Evolutionary conservation across 2,113 vertebrate genomes (phyloP).

Genomic region (Amphilophus citrinellus): DNA sequence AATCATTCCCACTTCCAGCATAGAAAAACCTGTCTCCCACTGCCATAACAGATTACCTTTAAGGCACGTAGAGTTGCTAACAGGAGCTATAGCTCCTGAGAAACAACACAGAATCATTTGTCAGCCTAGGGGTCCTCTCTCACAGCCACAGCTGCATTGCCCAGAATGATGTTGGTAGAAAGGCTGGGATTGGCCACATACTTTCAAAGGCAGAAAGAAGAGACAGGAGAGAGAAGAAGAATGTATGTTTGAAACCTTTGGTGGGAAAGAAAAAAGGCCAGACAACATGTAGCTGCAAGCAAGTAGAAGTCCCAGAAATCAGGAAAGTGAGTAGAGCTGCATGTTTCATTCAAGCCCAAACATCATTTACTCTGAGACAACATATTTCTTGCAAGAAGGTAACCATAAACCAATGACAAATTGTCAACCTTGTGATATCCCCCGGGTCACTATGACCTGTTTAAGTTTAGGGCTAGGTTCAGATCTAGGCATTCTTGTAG

Average conservation of each 20-base stretch:
- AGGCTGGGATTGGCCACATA: neutral
- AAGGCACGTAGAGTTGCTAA: neutral
- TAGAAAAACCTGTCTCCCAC: slow-evolving; percentile 15
- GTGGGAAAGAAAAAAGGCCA: neutral
- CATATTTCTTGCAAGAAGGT: neutral
- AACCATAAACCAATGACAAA: neutral
- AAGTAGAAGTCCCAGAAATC: neutral
- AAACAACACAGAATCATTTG: slow-evolving; percentile 12
- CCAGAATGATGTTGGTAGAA: slow-evolving; percentile 12
- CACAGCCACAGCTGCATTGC: neutral
- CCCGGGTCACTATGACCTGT: neutral
- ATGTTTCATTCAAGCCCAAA: neutral
- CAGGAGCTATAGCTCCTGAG: neutral
- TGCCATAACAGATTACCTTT: neutral
- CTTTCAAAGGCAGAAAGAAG: neutral
- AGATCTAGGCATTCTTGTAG: neutral
- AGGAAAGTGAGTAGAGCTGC: neutral
- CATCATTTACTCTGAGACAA: neutral
- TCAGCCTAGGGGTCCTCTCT: slow-evolving; percentile 8
- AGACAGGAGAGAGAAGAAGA: neutral
- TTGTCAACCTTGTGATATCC: neutral
- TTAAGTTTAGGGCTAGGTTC: neutral
- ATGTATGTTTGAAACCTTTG: rapidly evolving
- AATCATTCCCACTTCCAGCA: slow-evolving; percentile 19
- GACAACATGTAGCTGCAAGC: neutral